These are phyloP conservation scores for Mirza zaza DNA, from an alignment of 2,113 vertebrate genomes.

Conservation along the genomic window DNA sequence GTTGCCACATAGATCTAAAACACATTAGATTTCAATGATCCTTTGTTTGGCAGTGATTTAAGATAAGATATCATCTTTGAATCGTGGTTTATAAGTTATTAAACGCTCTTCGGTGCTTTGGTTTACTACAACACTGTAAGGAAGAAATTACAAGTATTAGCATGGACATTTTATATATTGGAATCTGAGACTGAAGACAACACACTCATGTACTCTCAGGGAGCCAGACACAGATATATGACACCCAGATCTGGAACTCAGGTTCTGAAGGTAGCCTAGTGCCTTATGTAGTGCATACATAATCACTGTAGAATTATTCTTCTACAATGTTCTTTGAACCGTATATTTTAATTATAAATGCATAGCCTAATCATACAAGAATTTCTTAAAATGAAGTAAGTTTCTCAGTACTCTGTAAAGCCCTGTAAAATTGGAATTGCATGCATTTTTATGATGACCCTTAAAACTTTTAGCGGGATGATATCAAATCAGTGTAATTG, in stretches of 20 bases:
- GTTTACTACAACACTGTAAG: not conserved
- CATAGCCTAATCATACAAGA: not conserved
- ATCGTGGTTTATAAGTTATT: not conserved
- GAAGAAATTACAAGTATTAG: not conserved
- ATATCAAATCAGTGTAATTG: not conserved
- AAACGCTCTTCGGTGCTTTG: not conserved
- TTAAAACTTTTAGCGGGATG: not conserved
- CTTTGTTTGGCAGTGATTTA: not conserved
- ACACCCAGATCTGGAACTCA: not conserved
- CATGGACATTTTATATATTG: not conserved
- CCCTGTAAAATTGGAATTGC: not conserved
- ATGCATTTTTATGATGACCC: not conserved
- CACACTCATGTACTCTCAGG: rapidly evolving
- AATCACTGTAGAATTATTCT: not conserved
- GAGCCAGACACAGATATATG: too few relatives aligned
- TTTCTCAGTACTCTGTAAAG: not conserved
- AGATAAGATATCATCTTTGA: not conserved
- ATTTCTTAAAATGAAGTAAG: not conserved
- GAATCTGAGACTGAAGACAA: not conserved
- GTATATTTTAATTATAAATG: not conserved
- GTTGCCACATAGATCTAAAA: not conserved
- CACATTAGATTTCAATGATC: not conserved
- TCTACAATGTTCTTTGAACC: not conserved
- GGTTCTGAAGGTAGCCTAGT: not conserved
- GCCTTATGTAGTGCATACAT: not conserved